Conservation (phyloP, 64 coral and sea anemone species). For the Montipora foliosa region DNA sequence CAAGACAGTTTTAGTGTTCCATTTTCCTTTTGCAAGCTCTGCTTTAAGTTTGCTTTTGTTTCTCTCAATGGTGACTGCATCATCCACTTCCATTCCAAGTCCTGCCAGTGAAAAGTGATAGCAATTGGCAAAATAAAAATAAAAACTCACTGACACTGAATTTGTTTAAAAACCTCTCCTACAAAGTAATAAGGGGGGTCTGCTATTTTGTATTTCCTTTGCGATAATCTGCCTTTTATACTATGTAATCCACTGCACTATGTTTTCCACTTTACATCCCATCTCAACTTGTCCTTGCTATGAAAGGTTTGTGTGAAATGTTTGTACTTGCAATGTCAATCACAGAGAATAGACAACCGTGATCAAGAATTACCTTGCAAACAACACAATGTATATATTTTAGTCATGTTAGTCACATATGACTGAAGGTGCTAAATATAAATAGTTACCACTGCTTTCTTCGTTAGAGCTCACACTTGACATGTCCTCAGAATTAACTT, state of each 20-base stretch:
- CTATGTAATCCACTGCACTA: not conserved
- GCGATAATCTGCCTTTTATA: not conserved
- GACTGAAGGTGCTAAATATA: not conserved
- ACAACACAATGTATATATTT: not conserved
- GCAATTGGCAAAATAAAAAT: not conserved
- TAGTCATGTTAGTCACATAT: not conserved
- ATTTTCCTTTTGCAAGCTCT: not conserved
- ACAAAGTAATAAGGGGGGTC: not conserved
- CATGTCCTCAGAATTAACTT: not conserved
- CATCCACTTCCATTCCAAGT: not conserved
- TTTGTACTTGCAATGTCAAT: not conserved
- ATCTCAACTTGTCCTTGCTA: not conserved
- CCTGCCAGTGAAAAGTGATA: not conserved
- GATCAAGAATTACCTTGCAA: not conserved
- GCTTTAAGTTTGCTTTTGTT: conserved; percentile 3
- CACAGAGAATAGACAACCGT: not conserved
- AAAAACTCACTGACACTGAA: not conserved
- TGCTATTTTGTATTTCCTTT: not conserved
- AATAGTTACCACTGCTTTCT: not conserved
- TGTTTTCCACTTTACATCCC: not conserved
- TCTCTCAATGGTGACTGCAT: not conserved
- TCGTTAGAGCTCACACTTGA: not conserved
- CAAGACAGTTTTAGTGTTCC: not conserved
- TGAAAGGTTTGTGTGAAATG: not conserved
- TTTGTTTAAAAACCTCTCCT: not conserved